phyloP scores from a whole-genome alignment of 2,113 vertebrate species.

The Atrichornis clamosus region DNA sequence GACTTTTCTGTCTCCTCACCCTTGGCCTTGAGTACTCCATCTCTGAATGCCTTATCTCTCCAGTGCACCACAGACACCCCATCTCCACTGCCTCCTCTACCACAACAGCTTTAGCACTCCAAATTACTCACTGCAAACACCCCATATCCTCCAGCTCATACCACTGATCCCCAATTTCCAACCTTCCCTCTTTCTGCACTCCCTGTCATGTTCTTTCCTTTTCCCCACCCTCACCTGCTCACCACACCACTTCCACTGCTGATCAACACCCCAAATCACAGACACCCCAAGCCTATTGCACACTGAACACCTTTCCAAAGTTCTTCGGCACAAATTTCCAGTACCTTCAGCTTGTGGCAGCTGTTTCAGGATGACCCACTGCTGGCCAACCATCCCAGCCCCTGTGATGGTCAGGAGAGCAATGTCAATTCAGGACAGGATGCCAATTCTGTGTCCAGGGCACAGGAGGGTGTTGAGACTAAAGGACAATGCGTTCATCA shows the following conservation, averaged over 20 bases:
- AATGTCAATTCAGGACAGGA: neutral
- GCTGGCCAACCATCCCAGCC: neutral
- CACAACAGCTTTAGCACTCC: neutral
- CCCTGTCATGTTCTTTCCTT: fast-evolving
- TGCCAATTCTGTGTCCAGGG: neutral
- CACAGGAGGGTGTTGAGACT: neutral
- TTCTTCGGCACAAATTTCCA: neutral
- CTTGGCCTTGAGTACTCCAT: neutral
- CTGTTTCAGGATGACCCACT: neutral
- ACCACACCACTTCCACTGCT: neutral
- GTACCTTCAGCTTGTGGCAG: neutral
- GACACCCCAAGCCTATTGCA: neutral
- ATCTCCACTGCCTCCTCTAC: neutral
- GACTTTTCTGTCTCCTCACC: neutral
- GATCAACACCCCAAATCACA: neutral
- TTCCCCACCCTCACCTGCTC: neutral
- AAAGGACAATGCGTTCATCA: neutral
- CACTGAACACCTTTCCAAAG: neutral
- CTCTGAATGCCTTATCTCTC: neutral
- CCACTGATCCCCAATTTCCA: neutral
- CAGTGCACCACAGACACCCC: neutral
- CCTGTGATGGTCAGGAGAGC: neutral
- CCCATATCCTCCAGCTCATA: neutral
- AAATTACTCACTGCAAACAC: neutral
- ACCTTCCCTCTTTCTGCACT: neutral